Base-by-base conservation (phyloP, 1,140 invertebrate species). In the Bombus terrestris region DNA sequence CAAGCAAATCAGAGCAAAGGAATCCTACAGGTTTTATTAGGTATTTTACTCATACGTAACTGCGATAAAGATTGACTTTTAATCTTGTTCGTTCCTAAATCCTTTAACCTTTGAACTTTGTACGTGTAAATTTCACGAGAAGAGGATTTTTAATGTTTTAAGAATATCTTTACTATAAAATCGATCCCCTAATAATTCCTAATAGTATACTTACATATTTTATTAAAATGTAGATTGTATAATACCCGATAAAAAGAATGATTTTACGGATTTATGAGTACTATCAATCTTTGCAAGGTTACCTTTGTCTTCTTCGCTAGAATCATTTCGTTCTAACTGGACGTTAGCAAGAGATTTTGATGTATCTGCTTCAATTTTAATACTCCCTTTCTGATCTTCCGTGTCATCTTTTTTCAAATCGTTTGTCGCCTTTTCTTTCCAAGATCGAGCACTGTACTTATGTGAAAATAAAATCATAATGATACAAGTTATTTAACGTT, bases 141-240 rank as follows among this genome's bases (percentile, higher is more conserved):
- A 22, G 47, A 22, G 47, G 5, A 22, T 53, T 53, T 53, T 53
- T 22, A 53, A 22, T 6, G 47, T 53, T 53, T 22, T 22, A 8
- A 53, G 0, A 22, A 22, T 6, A 53, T 53, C 5, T 53, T 53
- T 53, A 0, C 5, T 22, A 53, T 22, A 22, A 53, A 22, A 22
- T 53, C 47, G 47, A 22, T 22, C 6, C 47, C 0, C 18, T 8
- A 0, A 53, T 22, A 22, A 0, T 53, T 53, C 1, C 1, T 5
- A 22, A 53, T 53, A 53, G 18, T 6, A 53, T 22, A 53, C 18
- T 53, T 0, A 53, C 6, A 8, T 53, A 53, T 2, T 53, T 22
- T 53, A 53, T 53, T 53, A 53, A 53, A 59, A 12, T 10, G 59
- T 13, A 62, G 28, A n/a, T 62, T 62, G 10, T 12, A 10, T 4